Evolutionary conservation across 2,888 invertebrate genomes (phyloP).

Genomic region (Galerucella nymphaeae): DNA sequence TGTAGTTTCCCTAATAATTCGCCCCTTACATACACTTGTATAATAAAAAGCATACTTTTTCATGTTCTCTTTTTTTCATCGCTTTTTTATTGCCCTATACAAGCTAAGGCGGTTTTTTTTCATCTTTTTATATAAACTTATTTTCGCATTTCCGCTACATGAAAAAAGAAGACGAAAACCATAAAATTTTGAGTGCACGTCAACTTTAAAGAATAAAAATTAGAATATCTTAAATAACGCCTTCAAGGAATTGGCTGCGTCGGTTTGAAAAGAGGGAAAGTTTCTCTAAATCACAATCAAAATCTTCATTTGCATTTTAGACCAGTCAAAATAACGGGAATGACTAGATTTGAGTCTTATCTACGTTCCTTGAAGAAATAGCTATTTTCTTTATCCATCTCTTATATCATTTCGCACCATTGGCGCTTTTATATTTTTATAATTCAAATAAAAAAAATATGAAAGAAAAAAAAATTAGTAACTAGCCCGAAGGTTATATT

Average conservation of each 20-base stretch:
- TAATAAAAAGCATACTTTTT: constrained; percentile 9
- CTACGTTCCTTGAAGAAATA: too few relatives aligned
- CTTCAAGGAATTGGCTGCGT: constrained; percentile 32
- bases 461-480: too few relatives aligned
- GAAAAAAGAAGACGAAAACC: constrained; percentile 39
- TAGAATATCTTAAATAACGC: constrained; percentile 40
- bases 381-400: too few relatives aligned
- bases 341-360: not conserved
- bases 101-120: constrained; percentile 26
- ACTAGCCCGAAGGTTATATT: too few relatives aligned
- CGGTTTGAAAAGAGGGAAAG: constrained; percentile 25
- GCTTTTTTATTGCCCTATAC: constrained; percentile 33
- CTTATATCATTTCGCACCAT: too few relatives aligned
- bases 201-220: constrained; percentile 43
- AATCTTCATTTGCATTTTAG: constrained; percentile 30
- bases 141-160: constrained; percentile 40
- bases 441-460: too few relatives aligned
- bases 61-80: constrained; percentile 8
- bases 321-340: constrained; percentile 9
- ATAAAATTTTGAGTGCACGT: constrained; percentile 42
- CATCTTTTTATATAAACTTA: constrained; percentile 41
- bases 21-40: not conserved
- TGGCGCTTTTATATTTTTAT: too few relatives aligned
- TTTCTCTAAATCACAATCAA: constrained; percentile 37
- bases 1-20: not conserved